Evolutionary conservation across 2,797 vertebrate genomes (phyloP).

Genomic region (Anguilla anguilla): DNA sequence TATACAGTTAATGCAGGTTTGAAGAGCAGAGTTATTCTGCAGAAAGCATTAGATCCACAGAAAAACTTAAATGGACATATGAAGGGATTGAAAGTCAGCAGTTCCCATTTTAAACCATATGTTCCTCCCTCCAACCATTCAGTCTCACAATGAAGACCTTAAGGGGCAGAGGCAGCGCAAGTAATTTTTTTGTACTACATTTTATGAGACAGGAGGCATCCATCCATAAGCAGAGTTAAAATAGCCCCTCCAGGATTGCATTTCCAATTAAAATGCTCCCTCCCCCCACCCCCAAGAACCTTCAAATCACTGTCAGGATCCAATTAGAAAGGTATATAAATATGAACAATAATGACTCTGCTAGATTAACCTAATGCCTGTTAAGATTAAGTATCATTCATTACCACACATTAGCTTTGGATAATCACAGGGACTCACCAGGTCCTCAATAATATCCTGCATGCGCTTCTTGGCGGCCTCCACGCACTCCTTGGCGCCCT

Average conservation of each 20-base stretch:
- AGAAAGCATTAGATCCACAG: not conserved
- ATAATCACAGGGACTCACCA: constrained; percentile 75
- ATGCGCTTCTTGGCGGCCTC: constrained; percentile 97
- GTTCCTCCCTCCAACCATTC: no score
- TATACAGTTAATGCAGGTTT: not conserved
- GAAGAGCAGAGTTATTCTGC: not conserved
- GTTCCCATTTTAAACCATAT: not conserved
- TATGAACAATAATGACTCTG: not conserved
- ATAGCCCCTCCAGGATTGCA: no score
- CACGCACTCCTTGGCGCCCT: constrained; percentile 97
- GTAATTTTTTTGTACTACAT: not conserved
- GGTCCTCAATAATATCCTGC: constrained; percentile 91
- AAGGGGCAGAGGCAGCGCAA: not conserved
- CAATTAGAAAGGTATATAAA: not conserved
- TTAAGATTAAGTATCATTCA: not conserved
- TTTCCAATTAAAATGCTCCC: not conserved
- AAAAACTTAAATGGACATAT: not conserved
- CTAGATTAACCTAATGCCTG: not conserved
- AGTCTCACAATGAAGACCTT: not conserved
- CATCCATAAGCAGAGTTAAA: not conserved
- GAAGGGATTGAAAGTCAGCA: not conserved
- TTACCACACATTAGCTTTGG: not conserved
- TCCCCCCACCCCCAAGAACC: not conserved
- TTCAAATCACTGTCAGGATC: not conserved
- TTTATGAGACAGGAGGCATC: not conserved